Conservation (phyloP, 2,113 vertebrate species). For the Megaceryle maxima region DNA sequence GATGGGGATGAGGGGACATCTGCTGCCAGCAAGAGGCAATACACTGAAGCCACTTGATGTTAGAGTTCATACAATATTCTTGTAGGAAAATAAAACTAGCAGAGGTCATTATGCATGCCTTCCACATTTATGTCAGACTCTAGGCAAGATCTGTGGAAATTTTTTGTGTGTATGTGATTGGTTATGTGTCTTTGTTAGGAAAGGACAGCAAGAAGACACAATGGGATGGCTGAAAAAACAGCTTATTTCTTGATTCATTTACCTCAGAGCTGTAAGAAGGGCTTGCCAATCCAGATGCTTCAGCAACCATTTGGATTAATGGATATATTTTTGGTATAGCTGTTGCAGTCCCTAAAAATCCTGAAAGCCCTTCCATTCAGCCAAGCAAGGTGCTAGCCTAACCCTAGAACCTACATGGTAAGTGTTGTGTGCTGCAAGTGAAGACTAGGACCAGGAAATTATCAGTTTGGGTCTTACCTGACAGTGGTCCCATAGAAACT, state of each 20-base stretch:
- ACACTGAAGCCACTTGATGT: not conserved
- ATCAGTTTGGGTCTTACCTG: not conserved
- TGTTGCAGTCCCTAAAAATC: not conserved
- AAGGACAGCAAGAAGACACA: not conserved
- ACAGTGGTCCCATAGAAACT: not conserved
- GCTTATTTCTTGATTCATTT: not conserved
- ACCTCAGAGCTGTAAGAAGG: not conserved
- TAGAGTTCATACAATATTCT: not conserved
- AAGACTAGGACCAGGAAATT: not conserved
- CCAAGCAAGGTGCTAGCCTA: not conserved
- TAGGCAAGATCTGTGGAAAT: not conserved
- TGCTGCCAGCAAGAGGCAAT: not conserved
- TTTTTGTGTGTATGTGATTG: not conserved
- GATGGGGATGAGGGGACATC: not conserved
- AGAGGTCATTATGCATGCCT: not conserved
- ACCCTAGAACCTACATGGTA: not conserved
- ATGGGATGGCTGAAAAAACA: not conserved
- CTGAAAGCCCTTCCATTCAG: not conserved
- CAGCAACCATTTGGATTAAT: not conserved
- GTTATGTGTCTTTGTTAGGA: not conserved
- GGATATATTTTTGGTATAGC: not conserved
- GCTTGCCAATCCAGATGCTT: not conserved
- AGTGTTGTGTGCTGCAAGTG: fast-evolving
- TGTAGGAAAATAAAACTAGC: not conserved
- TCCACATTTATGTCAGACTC: not conserved